Percentiles rank a stretch among this genome's conserved stretches.
These are phyloP conservation scores for Plotosus lineatus DNA, from an alignment of 2,113 vertebrate species.

Conservation along the genomic window DNA sequence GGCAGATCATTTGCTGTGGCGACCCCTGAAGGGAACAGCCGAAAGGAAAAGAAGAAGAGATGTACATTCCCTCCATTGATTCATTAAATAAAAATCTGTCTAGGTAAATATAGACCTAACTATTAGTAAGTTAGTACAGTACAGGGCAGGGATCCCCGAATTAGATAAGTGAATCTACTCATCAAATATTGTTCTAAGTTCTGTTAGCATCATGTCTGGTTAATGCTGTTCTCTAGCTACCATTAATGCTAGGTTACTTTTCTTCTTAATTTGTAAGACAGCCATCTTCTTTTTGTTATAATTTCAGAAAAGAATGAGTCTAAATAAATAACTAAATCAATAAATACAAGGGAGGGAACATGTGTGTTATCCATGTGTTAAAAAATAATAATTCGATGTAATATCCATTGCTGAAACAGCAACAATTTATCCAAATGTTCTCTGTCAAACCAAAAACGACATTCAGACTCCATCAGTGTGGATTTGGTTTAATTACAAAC, in stretches of 20 bases:
- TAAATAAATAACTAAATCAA: too few species aligned
- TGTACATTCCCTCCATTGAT: too few species aligned
- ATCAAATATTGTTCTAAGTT: not conserved
- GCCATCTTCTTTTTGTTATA: not conserved
- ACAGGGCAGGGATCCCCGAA: too few species aligned
- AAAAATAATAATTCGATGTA: not conserved
- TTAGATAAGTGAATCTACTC: not conserved
- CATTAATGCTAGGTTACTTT: not conserved
- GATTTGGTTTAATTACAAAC: conserved; percentile 5
- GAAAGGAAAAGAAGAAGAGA: too few species aligned
- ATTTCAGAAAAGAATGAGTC: too few species aligned
- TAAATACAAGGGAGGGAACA: too few species aligned
- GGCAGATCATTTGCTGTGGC: too few species aligned
- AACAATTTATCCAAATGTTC: not conserved
- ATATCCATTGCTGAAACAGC: not conserved
- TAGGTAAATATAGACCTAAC: not conserved
- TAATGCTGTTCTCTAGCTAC: not conserved
- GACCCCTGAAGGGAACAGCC: too few species aligned
- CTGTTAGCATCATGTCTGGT: not conserved
- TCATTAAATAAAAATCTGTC: too few species aligned
- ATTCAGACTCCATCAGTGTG: not conserved
- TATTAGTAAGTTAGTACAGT: not conserved
- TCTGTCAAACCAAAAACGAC: not conserved
- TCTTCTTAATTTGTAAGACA: not conserved
- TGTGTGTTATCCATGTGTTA: not conserved